phyloP scores from a whole-genome alignment of 2,797 vertebrate species.

The Chromobotia macracanthus region DNA sequence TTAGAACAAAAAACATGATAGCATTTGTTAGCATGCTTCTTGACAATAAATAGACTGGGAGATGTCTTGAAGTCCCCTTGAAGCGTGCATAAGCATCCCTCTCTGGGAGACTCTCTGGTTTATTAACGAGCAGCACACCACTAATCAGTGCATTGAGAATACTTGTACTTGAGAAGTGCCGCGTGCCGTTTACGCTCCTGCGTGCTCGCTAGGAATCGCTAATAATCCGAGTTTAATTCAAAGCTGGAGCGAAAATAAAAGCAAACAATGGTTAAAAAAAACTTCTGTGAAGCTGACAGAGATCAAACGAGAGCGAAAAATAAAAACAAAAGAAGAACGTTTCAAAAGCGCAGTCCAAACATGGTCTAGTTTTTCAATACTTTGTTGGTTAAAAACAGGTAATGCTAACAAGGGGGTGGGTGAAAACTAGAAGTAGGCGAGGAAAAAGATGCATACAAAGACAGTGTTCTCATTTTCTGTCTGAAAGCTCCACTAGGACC shows the following conservation, averaged over 20 bases:
- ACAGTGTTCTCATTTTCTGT: slow-evolving; percentile 76
- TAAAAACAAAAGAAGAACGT: slow-evolving; percentile 6
- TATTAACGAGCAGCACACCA: slow-evolving; percentile 69
- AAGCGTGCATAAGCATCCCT: slow-evolving; percentile 67
- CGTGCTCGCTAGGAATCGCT: slow-evolving; percentile 8
- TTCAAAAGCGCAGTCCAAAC: slow-evolving; percentile 26
- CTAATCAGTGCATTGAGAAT: slow-evolving; percentile 71
- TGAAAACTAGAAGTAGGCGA: slow-evolving; percentile 25
- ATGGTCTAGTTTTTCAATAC: slow-evolving; percentile 62
- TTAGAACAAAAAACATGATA: slow-evolving; percentile 9
- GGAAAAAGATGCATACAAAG: slow-evolving; percentile 72
- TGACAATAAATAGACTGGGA: slow-evolving; percentile 63
- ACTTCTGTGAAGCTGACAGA: not conserved
- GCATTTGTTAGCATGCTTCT: slow-evolving; percentile 47
- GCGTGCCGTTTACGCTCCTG: slow-evolving; percentile 57
- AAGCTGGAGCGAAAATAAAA: slow-evolving; percentile 28
- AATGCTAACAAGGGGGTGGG: slow-evolving; percentile 69
- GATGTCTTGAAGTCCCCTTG: slow-evolving; percentile 65
- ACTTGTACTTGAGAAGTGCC: slow-evolving; percentile 67
- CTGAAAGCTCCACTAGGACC: slow-evolving; percentile 83
- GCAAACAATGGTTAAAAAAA: slow-evolving; percentile 11
- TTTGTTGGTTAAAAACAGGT: slow-evolving; percentile 69
- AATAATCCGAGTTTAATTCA: slow-evolving; percentile 41
- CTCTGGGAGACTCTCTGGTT: slow-evolving; percentile 66
- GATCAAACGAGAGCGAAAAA: not conserved